phyloP scores from a whole-genome alignment of 2,113 vertebrate genomes.

The Platycercus adscitus region DNA sequence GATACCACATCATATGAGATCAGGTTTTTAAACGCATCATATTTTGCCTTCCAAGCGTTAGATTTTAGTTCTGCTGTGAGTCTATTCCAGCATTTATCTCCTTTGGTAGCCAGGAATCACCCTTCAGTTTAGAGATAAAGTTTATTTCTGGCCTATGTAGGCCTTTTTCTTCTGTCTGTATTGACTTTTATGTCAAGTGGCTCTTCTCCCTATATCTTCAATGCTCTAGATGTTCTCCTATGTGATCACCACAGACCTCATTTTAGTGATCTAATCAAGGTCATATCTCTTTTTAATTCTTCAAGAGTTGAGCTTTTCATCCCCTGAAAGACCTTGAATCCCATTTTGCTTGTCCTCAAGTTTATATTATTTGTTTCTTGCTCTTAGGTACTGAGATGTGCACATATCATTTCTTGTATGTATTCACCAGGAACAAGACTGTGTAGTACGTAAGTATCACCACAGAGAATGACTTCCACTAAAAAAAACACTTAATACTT shows the following conservation, averaged over 20 bases:
- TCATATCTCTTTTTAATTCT: not conserved
- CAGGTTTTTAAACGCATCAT: not conserved
- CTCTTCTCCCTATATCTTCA: not conserved
- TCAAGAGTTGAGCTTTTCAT: not conserved
- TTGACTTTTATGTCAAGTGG: not conserved
- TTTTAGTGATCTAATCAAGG: not conserved
- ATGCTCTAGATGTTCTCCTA: rapidly evolving
- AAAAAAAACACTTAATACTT: not conserved
- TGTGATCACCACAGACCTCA: not conserved
- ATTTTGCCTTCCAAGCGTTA: not conserved
- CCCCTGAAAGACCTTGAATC: not conserved
- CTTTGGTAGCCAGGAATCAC: not conserved
- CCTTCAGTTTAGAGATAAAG: not conserved
- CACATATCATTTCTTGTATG: not conserved
- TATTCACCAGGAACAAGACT: not conserved
- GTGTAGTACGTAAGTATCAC: not conserved
- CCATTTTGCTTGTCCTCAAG: not conserved
- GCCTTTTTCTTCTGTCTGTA: not conserved
- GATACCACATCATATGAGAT: rapidly evolving
- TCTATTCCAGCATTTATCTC: rapidly evolving
- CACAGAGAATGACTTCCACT: not conserved
- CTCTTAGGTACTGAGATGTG: not conserved
- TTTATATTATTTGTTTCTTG: not conserved
- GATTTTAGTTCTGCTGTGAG: not conserved
- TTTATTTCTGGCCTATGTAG: not conserved